phyloP scores from a whole-genome alignment of 2,888 invertebrate genomes.

The Cosmopolites sordidus region DNA sequence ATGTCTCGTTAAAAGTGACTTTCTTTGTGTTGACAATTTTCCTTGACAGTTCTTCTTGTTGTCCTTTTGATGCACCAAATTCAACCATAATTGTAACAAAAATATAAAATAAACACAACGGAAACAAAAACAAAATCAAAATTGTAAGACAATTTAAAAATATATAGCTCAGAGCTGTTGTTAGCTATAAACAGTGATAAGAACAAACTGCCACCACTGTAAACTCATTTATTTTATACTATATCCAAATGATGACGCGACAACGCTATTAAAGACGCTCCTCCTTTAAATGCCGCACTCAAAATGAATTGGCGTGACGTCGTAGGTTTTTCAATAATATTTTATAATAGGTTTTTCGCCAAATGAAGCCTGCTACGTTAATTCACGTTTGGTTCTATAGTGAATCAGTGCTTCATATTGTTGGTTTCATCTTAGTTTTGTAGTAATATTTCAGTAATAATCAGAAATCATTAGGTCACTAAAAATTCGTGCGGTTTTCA shows the following conservation, averaged over 20 bases:
- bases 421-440: too few species aligned
- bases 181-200: conserved; percentile 5
- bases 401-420: too few species aligned
- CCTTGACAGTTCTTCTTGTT: conserved; percentile 6
- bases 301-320: too few species aligned
- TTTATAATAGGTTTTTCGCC: too few species aligned
- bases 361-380: too few species aligned
- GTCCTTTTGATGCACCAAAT: conserved; percentile 19
- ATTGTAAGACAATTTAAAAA: background rate
- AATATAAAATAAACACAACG: background rate
- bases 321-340: too few species aligned
- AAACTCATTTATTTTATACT: conserved; percentile 24
- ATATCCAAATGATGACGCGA: conserved; percentile 17
- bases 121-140: background rate
- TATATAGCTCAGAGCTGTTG: background rate
- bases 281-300: conserved; percentile 1
- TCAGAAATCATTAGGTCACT: too few species aligned
- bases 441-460: too few species aligned
- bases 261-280: conserved; percentile 9
- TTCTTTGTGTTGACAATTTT: conserved; percentile 11
- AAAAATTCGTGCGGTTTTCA: too few species aligned
- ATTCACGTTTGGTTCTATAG: too few species aligned
- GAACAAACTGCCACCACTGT: conserved; percentile 16
- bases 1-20: conserved; percentile 3
- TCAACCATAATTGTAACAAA: conserved; percentile 16